Evolutionary conservation across 2,888 invertebrate species (phyloP).

Genomic region (Hanleya hanleyi): DNA sequence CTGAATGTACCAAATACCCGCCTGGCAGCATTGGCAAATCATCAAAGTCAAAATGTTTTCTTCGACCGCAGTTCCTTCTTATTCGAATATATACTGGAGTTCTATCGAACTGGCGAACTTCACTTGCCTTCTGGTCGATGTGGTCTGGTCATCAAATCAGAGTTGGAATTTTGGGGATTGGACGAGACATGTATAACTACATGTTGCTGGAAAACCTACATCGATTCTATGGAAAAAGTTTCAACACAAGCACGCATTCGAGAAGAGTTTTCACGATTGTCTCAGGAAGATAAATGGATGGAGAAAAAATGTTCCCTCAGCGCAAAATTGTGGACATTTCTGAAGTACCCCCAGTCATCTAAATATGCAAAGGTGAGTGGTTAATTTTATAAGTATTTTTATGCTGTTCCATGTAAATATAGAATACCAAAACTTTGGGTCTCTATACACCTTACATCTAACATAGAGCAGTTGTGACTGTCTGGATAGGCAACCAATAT

Average conservation of each 20-base stretch:
- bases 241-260: constrained; percentile 3
- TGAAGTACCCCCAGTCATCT: constrained; percentile 21
- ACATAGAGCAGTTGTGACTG: no score
- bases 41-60: no score
- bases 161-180: constrained; percentile 43
- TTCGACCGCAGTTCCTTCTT: constrained; percentile 44
- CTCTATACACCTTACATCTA: no score
- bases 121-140: constrained; percentile 44
- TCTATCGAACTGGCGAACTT: constrained; percentile 40
- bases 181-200: constrained; percentile 35
- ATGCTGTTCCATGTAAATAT: no score
- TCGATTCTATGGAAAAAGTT: constrained; percentile 13
- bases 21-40: constrained; percentile 1
- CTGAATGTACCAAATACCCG: constrained; percentile 9
- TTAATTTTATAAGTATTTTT: no score
- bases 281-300: not conserved
- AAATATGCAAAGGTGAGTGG: constrained; percentile 22
- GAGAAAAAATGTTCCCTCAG: not conserved
- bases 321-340: constrained; percentile 10
- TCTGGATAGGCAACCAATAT: no score
- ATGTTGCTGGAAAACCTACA: constrained; percentile 41
- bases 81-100: constrained; percentile 44
- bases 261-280: constrained; percentile 4
- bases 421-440: no score
- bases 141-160: constrained; percentile 42